phyloP scores from a whole-genome alignment of 2,888 invertebrate genomes.

The Apotomis turbidana region DNA sequence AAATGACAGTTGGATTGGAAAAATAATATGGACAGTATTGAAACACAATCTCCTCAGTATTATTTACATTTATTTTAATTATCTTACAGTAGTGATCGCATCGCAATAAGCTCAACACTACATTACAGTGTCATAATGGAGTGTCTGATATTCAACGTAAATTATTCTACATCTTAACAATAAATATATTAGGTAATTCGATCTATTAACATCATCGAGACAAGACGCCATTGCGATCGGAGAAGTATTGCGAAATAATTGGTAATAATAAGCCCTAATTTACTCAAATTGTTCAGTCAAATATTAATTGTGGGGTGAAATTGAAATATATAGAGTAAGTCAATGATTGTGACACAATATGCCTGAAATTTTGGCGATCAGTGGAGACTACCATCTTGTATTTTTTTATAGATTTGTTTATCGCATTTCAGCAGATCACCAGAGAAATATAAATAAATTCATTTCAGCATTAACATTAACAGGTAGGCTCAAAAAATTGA shows the following conservation, averaged over 20 bases:
- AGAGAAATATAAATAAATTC: slow-evolving; percentile 21
- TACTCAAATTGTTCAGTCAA: slow-evolving; percentile 23
- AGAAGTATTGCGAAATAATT: slow-evolving; percentile 21
- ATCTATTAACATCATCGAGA: slow-evolving; percentile 31
- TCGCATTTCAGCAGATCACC: background rate
- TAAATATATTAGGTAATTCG: slow-evolving; percentile 61
- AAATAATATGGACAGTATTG: slow-evolving; percentile 36
- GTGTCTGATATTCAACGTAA: slow-evolving; percentile 45
- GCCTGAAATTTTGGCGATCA: background rate
- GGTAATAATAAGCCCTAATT: slow-evolving; percentile 10
- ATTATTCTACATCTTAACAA: slow-evolving; percentile 59
- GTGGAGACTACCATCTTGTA: background rate
- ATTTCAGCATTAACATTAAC: slow-evolving; percentile 22
- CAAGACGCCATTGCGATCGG: background rate
- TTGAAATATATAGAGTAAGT: background rate
- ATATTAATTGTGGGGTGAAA: slow-evolving; percentile 3
- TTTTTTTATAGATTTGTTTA: background rate
- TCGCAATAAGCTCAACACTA: slow-evolving; percentile 41
- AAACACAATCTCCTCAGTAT: slow-evolving; percentile 52
- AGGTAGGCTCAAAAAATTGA: slow-evolving; percentile 39
- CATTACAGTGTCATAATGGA: slow-evolving; percentile 53
- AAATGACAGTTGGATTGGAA: background rate
- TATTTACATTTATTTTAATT: slow-evolving; percentile 66
- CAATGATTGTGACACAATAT: slow-evolving; percentile 12
- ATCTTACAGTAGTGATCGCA: slow-evolving; percentile 38